Conservation (phyloP, 2,113 vertebrate genomes). For the Tympanuchus pallidicinctus region DNA sequence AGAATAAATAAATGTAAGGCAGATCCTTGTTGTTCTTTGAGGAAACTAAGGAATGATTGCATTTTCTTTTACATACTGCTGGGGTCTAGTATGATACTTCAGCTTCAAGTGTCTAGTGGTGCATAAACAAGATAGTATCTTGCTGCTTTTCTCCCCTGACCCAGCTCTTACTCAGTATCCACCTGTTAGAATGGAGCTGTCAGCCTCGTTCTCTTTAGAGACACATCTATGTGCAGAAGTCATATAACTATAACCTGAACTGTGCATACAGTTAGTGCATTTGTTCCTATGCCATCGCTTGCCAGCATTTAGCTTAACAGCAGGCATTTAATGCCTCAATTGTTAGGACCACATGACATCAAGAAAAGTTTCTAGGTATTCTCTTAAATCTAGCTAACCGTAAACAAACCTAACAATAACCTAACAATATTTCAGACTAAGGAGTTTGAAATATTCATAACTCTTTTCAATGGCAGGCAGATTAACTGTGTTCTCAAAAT, state of each 20-base stretch:
- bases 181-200: not conserved
- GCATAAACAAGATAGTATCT: not conserved
- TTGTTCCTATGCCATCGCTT: not conserved
- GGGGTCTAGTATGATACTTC: not conserved
- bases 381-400: not conserved
- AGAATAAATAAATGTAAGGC: not conserved
- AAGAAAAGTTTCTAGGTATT: not conserved
- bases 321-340: not conserved
- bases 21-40: not conserved
- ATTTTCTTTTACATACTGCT: not conserved
- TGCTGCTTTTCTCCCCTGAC: not conserved
- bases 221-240: not conserved
- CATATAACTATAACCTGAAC: not conserved
- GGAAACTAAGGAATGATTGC: not conserved
- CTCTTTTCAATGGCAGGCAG: not conserved
- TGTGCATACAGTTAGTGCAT: not conserved
- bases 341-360: not conserved
- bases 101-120: not conserved
- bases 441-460: not conserved
- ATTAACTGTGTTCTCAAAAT: not conserved
- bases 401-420: not conserved
- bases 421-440: not conserved
- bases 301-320: not conserved
- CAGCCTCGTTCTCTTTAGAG: not conserved
- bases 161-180: not conserved